A percentile compares a stretch with the other conserved stretches of the same genome.
These are phyloP conservation scores for Tribolium freemani DNA, from an alignment of 2,888 invertebrate genomes.

Conservation along the genomic window DNA sequence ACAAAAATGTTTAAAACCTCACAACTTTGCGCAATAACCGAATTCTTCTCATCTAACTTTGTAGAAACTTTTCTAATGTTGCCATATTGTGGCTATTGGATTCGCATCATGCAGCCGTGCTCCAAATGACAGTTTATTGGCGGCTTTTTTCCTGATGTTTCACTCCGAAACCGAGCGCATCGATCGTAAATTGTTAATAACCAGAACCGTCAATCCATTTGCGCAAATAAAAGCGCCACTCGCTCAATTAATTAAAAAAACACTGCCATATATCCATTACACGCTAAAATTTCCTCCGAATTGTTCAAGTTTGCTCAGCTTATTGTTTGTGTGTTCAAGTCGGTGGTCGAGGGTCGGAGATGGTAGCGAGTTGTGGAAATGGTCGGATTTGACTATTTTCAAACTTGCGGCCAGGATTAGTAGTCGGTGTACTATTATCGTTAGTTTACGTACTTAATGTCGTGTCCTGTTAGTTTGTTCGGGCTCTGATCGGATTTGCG, in stretches of 20 bases:
- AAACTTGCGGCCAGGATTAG: slow-evolving; percentile 54
- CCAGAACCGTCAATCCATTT: neutral
- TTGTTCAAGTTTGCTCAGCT: slow-evolving; percentile 22
- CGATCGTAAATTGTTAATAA: neutral
- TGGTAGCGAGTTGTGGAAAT: slow-evolving; percentile 34
- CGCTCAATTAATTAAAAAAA: neutral
- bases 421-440: slow-evolving; percentile 50
- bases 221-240: neutral
- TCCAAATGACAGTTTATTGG: slow-evolving; percentile 50
- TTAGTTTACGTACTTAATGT: slow-evolving; percentile 49
- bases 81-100: slow-evolving; percentile 54
- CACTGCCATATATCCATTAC: neutral
- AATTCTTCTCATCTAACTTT: slow-evolving; percentile 53
- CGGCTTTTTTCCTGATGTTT: slow-evolving; percentile 14
- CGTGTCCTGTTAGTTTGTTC: slow-evolving; percentile 35
- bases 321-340: slow-evolving; percentile 32
- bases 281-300: neutral
- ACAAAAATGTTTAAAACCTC: neutral
- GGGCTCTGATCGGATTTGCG: slow-evolving; percentile 33
- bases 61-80: slow-evolving; percentile 63
- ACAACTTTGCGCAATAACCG: slow-evolving; percentile 30
- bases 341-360: slow-evolving; percentile 20
- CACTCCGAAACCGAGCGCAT: neutral
- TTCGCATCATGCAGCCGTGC: slow-evolving; percentile 50
- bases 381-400: slow-evolving; percentile 47